Evolutionary conservation across 1,140 invertebrate species (phyloP).

Genomic region (Agrilus planipennis): DNA sequence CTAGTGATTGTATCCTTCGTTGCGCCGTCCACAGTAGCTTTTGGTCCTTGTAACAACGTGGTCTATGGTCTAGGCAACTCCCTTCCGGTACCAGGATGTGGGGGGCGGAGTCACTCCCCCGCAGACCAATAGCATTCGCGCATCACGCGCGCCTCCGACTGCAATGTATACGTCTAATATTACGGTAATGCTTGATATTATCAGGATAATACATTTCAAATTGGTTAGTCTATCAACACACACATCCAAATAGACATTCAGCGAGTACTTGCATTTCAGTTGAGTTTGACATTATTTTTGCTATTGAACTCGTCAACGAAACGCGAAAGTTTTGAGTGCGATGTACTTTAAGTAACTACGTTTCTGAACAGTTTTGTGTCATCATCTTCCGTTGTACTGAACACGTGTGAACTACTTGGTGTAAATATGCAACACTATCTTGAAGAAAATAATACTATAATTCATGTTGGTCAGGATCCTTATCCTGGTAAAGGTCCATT

Average conservation of each 20-base stretch:
- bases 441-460: conserved; percentile 9
- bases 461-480: conserved; percentile 13
- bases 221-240: conserved; percentile 33
- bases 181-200: conserved; percentile 35
- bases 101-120: conserved; percentile 19
- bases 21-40: too few relatives aligned
- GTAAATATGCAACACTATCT: conserved; percentile 22
- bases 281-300: too few relatives aligned
- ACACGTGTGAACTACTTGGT: too few relatives aligned
- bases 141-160: conserved; percentile 21
- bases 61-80: too few relatives aligned
- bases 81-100: conserved; percentile 19
- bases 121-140: conserved; percentile 16
- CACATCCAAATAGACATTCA: too few relatives aligned
- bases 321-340: too few relatives aligned
- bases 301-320: too few relatives aligned
- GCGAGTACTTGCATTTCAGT: too few relatives aligned
- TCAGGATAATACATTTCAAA: conserved; percentile 36
- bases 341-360: too few relatives aligned
- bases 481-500: conserved; percentile 18
- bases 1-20: too few relatives aligned
- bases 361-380: neutral
- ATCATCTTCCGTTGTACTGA: neutral
- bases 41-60: too few relatives aligned
- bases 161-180: conserved; percentile 34